Percentiles rank a stretch among this genome's conserved stretches.
Conservation (phyloP, 2,888 invertebrate genomes). For the Drosophila eohydei region DNA sequence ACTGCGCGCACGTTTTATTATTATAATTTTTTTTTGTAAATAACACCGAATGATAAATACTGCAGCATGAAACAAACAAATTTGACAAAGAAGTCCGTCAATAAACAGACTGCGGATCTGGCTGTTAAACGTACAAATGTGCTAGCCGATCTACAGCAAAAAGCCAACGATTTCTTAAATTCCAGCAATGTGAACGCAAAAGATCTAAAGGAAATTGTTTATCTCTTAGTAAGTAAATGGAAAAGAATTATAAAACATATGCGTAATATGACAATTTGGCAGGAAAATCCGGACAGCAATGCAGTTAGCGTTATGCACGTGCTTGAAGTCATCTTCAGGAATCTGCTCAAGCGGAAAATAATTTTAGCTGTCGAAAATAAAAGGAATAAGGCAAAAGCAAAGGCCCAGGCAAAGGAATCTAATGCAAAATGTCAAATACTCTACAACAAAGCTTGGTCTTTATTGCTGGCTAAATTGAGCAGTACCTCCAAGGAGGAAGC, state of each 20-base stretch:
- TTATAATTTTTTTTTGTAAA: background rate
- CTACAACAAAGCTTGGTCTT: conserved; percentile 88
- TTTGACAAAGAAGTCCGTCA: conserved; percentile 16
- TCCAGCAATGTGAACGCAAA: conserved; percentile 87
- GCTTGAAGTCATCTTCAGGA: conserved; percentile 90
- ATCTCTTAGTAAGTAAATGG: conserved; percentile 87
- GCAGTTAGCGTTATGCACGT: conserved; percentile 86
- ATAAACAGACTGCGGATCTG: background rate
- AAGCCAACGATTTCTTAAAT: conserved; percentile 90
- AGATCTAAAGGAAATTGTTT: conserved; percentile 88
- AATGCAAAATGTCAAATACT: conserved; percentile 84
- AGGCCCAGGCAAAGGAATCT: background rate
- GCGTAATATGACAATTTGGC: conserved; percentile 1
- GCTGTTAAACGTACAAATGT: conserved; percentile 22
- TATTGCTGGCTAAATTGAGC: conserved; percentile 84
- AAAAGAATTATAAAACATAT: background rate
- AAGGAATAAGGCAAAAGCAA: background rate
- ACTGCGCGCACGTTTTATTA: conserved; percentile 51
- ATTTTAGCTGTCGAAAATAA: conserved; percentile 5
- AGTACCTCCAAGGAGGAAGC: conserved; percentile 69
- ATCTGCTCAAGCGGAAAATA: conserved; percentile 87
- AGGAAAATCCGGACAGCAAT: conserved; percentile 56
- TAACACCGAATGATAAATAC: background rate
- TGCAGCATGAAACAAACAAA: conserved; percentile 22
- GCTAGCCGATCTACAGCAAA: conserved; percentile 86